Conservation (phyloP, 2,797 vertebrate genomes). For the Propithecus deckenii region DNA sequence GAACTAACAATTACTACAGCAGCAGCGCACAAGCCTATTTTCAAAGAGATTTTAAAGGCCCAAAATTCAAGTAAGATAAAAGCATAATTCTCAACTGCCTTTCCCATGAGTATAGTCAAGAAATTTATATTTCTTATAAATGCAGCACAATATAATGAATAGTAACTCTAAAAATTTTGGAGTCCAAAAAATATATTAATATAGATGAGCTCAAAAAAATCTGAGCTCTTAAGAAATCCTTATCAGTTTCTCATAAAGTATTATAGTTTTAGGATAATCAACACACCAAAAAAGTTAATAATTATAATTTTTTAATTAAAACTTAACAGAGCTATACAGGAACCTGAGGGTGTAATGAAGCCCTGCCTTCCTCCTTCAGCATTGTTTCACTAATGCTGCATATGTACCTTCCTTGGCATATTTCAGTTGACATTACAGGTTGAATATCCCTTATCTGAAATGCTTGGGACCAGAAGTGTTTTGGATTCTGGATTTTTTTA, state of each 20-base stretch:
- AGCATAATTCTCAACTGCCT: conserved; percentile 5
- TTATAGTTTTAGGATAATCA: not conserved
- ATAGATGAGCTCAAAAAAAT: not conserved
- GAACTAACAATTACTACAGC: not conserved
- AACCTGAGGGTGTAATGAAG: conserved; percentile 6
- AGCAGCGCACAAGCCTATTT: not conserved
- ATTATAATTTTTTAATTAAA: conserved; percentile 38
- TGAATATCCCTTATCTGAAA: not conserved
- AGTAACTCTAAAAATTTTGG: not conserved
- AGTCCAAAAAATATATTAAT: not conserved
- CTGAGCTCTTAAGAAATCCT: conserved; percentile 1
- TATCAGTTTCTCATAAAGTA: not conserved
- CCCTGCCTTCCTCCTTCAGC: not conserved
- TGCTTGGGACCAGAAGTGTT: not conserved
- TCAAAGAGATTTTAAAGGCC: conserved; percentile 7
- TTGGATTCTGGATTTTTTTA: not conserved
- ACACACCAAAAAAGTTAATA: not conserved
- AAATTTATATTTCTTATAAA: conserved; percentile 14
- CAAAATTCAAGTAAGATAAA: conserved; percentile 32
- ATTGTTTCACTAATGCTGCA: not conserved
- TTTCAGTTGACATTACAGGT: not conserved
- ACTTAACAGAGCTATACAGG: not conserved
- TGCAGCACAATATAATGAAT: not conserved
- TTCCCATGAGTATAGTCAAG: not conserved
- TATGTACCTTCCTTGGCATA: not conserved